Conservation (phyloP, 1,140 invertebrate species). For the Neodiprion virginianus region DNA sequence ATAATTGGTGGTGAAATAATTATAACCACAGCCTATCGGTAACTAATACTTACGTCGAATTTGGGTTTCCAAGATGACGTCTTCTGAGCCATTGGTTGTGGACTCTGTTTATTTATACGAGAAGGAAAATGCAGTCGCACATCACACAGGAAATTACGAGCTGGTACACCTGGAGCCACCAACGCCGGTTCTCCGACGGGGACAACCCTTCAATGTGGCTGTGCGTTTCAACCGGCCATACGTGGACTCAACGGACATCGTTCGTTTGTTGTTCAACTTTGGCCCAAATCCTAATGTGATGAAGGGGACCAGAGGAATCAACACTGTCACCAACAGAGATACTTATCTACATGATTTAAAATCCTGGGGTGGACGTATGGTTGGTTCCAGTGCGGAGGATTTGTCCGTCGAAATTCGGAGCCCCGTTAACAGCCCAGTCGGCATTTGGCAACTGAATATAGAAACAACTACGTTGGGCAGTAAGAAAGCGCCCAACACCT, state of each 20-base stretch:
- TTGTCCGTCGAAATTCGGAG: constrained; percentile 51
- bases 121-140: constrained; percentile 60
- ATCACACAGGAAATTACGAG: constrained; percentile 66
- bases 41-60: not conserved
- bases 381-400: constrained; percentile 38
- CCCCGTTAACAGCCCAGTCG: constrained; percentile 54
- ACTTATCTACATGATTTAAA: constrained; percentile 44
- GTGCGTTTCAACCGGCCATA: constrained; percentile 60
- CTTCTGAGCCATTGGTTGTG: constrained; percentile 53
- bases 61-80: constrained; percentile 35
- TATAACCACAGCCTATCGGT: not conserved
- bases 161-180: constrained; percentile 55
- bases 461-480: constrained; percentile 47
- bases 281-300: constrained; percentile 52
- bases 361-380: constrained; percentile 51
- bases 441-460: constrained; percentile 52
- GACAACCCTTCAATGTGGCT: constrained; percentile 63
- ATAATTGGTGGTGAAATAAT: not conserved
- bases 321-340: constrained; percentile 43
- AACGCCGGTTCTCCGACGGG: constrained; percentile 62
- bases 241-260: constrained; percentile 46
- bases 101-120: constrained; percentile 61
- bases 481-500: constrained; percentile 36
- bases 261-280: constrained; percentile 51
- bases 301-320: constrained; percentile 47